phyloP scores from a whole-genome alignment of 2,888 invertebrate species.

The Oscheius sp. region DNA sequence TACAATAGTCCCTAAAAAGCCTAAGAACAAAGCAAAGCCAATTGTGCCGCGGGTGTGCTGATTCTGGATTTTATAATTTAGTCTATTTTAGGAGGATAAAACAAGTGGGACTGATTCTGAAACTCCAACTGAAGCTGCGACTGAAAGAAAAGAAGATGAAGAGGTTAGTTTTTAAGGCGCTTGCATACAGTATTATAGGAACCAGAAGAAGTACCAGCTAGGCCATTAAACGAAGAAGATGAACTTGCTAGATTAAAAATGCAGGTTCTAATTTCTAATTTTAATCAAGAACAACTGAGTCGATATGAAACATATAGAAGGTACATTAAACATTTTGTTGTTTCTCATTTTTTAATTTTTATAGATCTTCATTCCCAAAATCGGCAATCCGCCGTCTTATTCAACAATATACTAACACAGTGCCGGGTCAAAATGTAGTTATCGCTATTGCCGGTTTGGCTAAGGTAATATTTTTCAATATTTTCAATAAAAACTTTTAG shows the following conservation, averaged over 20 bases:
- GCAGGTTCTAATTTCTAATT: constrained; percentile 90
- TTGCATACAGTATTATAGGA: neutral
- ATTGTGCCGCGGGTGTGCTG: constrained; percentile 6
- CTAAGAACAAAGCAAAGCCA: constrained; percentile 3
- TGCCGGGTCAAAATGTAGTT: constrained; percentile 94
- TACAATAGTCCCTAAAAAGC: constrained; percentile 26
- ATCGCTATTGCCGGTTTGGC: constrained; percentile 99
- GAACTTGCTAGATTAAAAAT: constrained; percentile 52
- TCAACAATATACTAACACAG: constrained; percentile 94
- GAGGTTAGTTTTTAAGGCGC: neutral
- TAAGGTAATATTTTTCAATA: constrained; percentile 76
- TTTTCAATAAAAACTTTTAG: constrained; percentile 25
- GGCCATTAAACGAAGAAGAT: constrained; percentile 42
- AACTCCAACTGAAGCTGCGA: neutral
- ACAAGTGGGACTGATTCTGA: neutral
- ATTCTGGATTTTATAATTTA: neutral
- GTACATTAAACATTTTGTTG: constrained; percentile 66
- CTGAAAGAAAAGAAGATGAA: neutral
- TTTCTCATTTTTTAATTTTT: neutral
- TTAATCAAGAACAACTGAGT: constrained; percentile 95
- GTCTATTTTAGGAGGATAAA: neutral
- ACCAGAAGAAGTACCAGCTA: constrained; percentile 19
- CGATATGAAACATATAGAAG: constrained; percentile 97
- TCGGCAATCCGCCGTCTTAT: constrained; percentile 77
- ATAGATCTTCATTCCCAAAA: constrained; percentile 51